Conservation (phyloP, 2,113 vertebrate genomes). For the Halcyon malimbica region DNA sequence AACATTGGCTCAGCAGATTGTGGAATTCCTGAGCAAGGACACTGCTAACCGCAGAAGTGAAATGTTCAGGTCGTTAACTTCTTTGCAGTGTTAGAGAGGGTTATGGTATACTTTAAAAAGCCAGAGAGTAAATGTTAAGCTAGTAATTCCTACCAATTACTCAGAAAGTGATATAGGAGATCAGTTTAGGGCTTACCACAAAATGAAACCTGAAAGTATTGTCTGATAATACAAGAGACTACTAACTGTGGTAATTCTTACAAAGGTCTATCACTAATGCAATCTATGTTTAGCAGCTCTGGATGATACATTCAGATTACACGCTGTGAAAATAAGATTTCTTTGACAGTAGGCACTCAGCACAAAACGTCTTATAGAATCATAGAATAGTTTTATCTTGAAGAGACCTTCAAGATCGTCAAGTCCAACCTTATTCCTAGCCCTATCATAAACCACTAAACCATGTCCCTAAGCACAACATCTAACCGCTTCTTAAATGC, state of each 20-base stretch:
- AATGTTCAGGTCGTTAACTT: conserved; percentile 37
- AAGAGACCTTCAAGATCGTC: too few species aligned
- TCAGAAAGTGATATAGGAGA: background rate
- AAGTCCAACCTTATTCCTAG: too few species aligned
- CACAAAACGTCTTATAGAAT: background rate
- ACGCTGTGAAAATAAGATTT: conserved; percentile 33
- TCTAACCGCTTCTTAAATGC: too few species aligned
- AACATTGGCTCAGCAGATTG: background rate
- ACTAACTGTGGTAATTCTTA: conserved; percentile 28
- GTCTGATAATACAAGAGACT: background rate
- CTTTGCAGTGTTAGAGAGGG: background rate
- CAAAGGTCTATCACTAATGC: background rate
- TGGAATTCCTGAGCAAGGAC: conserved; percentile 5
- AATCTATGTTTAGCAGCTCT: background rate
- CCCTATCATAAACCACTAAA: too few species aligned
- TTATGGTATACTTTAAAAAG: background rate
- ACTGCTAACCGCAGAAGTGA: background rate
- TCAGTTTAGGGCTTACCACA: conserved; percentile 23
- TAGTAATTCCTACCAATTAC: background rate
- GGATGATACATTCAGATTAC: background rate
- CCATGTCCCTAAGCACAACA: too few species aligned
- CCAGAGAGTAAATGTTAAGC: conserved; percentile 17
- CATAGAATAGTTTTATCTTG: too few species aligned
- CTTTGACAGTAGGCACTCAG: background rate
- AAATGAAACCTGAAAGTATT: conserved; percentile 9